Conservation (phyloP, 2,113 vertebrate species). For the Oreotrochilus melanogaster region DNA sequence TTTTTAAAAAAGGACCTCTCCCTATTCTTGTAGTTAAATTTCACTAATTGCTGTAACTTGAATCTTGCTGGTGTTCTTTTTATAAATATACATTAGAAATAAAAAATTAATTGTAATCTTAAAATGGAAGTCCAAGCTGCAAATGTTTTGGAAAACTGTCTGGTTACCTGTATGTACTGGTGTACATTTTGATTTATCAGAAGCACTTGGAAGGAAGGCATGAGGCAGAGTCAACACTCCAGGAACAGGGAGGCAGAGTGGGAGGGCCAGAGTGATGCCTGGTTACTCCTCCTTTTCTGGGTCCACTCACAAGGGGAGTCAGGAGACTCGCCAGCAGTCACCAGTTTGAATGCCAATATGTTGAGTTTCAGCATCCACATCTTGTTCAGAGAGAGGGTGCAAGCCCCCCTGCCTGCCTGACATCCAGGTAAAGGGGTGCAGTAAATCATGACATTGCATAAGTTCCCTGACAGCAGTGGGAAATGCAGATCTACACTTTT, state of each 20-base stretch:
- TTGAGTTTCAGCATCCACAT: background rate
- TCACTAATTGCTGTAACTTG: background rate
- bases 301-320: rapidly evolving
- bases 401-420: background rate
- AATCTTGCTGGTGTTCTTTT: background rate
- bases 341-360: background rate
- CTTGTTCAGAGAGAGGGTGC: background rate
- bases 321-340: background rate
- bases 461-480: background rate
- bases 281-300: background rate
- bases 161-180: background rate
- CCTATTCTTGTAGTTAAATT: background rate
- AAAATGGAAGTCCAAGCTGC: background rate
- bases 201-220: background rate
- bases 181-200: background rate
- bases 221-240: background rate
- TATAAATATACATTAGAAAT: background rate
- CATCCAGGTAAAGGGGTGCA: background rate
- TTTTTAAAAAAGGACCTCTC: background rate
- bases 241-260: background rate
- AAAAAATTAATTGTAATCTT: background rate
- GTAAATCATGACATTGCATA: background rate
- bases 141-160: background rate
- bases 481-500: background rate
- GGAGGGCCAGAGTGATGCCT: rapidly evolving